These are phyloP conservation scores for Heteromormyrus szaboi DNA, from an alignment of 2,797 vertebrate species.

Conservation along the genomic window DNA sequence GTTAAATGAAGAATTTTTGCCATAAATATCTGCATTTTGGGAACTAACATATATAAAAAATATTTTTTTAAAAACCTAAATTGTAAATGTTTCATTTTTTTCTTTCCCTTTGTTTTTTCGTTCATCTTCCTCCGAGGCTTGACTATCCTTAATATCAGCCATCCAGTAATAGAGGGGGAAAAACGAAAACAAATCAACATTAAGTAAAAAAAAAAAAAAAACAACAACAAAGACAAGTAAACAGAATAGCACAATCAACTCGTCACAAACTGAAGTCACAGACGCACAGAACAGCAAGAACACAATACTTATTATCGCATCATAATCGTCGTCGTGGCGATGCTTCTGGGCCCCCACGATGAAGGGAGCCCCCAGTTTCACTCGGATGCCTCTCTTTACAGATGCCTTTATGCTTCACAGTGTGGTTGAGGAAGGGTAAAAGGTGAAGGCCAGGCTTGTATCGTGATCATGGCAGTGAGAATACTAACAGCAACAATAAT, in stretches of 20 bases:
- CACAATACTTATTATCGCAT: slow-evolving; percentile 49
- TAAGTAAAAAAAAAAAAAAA: slow-evolving; percentile 23
- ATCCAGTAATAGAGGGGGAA: slow-evolving; percentile 40
- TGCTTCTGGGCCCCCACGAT: slow-evolving; percentile 41
- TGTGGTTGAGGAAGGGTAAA: slow-evolving; percentile 56
- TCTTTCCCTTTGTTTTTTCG: slow-evolving; percentile 39
- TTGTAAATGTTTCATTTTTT: slow-evolving; percentile 48
- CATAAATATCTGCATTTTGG: slow-evolving; percentile 70
- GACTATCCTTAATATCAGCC: slow-evolving; percentile 28
- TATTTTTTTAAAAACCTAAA: slow-evolving; percentile 40
- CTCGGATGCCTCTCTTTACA: slow-evolving; percentile 36
- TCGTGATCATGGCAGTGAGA: slow-evolving; percentile 44
- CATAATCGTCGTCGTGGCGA: slow-evolving; percentile 40
- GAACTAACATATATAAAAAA: slow-evolving; percentile 58
- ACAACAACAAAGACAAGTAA: slow-evolving; percentile 37
- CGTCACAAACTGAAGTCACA: slow-evolving; percentile 70
- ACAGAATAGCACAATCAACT: slow-evolving; percentile 69
- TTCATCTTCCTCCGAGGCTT: slow-evolving; percentile 30
- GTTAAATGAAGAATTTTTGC: slow-evolving; percentile 68
- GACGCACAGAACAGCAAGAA: slow-evolving; percentile 72
- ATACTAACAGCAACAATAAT: slow-evolving; percentile 42
- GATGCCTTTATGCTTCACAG: slow-evolving; percentile 62
- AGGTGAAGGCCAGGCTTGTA: slow-evolving; percentile 22
- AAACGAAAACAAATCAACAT: slow-evolving; percentile 24
- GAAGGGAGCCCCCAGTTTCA: slow-evolving; percentile 42